These are phyloP conservation scores for Cheilosia pagana DNA, from an alignment of 2,888 invertebrate species.

Conservation along the genomic window DNA sequence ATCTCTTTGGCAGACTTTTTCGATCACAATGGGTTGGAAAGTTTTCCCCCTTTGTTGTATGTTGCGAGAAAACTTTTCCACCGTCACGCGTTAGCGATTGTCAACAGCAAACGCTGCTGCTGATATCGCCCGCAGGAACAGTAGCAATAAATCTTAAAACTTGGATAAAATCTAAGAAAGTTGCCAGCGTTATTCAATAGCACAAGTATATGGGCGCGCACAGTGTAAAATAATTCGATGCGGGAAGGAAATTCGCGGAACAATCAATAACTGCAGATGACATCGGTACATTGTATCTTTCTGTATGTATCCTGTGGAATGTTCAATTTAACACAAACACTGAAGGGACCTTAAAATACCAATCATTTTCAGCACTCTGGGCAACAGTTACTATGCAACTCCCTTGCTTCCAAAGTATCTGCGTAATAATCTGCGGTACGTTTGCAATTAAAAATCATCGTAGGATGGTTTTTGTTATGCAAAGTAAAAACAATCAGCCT, in stretches of 20 bases:
- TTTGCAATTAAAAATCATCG: not conserved
- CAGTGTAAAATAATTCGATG: not conserved
- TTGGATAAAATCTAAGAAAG: slow-evolving; percentile 44
- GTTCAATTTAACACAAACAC: too few relatives aligned
- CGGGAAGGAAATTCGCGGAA: slow-evolving; percentile 10
- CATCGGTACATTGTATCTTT: too few relatives aligned
- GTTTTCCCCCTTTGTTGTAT: slow-evolving; percentile 5
- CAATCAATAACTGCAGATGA: slow-evolving; percentile 12
- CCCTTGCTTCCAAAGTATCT: too few relatives aligned
- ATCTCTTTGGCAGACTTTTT: slow-evolving; percentile 15
- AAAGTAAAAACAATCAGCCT: not conserved
- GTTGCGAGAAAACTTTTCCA: slow-evolving; percentile 9
- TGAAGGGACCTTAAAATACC: too few relatives aligned
- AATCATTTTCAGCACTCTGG: too few relatives aligned
- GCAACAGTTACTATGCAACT: too few relatives aligned
- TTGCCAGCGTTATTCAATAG: slow-evolving; percentile 61
- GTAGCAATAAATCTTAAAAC: slow-evolving; percentile 54
- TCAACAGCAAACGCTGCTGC: slow-evolving; percentile 30
- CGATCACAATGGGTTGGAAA: slow-evolving; percentile 23
- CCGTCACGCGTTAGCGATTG: slow-evolving; percentile 15
- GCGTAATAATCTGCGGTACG: not conserved
- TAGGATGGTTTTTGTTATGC: not conserved
- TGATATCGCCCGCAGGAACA: slow-evolving; percentile 35
- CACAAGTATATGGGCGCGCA: slow-evolving; percentile 16
- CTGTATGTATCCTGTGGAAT: too few relatives aligned